Evolutionary conservation across 2,888 invertebrate genomes (phyloP), one percentile per base, ranked within the genome.

Genomic region (Agrilus mali): DNA sequence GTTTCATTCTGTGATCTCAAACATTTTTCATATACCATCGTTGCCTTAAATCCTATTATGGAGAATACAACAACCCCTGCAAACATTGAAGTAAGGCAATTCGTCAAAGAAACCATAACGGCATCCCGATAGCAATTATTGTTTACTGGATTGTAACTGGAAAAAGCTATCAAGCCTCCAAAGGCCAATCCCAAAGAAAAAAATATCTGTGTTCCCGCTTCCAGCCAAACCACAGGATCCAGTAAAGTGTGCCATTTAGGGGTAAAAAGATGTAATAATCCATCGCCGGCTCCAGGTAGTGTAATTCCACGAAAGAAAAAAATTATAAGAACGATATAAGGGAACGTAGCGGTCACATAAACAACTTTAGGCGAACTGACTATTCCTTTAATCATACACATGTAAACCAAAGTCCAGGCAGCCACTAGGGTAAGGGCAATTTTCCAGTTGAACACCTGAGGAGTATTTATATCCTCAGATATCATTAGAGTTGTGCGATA

Each of bases 301-400:
- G 92, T 90, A 12, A 95, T 84, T 7, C 94, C 95, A 40, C 95
- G 81, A 55, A 93, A 88, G 73, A 96, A 94, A 71, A 96, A 96
- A 52, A 95, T 89, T 4, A 95, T 86, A 5, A 95, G 75, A 13
- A 96, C 95, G 41, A 94, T 77, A 67, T 96, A 96, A 0, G 96
- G 96, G 64, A 96, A 96, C 0, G 93, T 93, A 1, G 96, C 94
- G 2, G 95, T 96, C 45, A 96, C 85, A 63, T 94, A 95, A 48
- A 94, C 93, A 39, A 94, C 93, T 74, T 95, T 94, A 43, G 94
- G 93, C 0, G 94, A 94, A 5, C 93, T 93, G 2, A 95, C 94
- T 49, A 96, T 94, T 41, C 96, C 96, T 66, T 94, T 95, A 55
- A 94, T 93, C 85, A 96, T 94, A 68, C 95, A 95, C 66, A 94